Evolutionary conservation across 2,888 invertebrate genomes (phyloP).

Genomic region (Thera britannica): DNA sequence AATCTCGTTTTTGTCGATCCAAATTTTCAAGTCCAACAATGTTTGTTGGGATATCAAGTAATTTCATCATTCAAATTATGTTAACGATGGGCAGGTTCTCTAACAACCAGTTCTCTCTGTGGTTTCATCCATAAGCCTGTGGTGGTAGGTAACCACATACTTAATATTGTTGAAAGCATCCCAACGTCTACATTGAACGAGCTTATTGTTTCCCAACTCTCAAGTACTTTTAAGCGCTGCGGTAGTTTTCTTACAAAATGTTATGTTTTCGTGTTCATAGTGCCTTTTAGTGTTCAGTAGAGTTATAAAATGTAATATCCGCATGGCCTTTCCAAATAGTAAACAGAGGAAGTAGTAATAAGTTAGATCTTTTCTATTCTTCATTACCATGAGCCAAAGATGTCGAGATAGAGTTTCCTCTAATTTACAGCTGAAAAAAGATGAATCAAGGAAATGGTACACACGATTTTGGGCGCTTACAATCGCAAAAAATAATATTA

Average conservation of each 20-base stretch:
- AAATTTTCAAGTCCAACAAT: background rate
- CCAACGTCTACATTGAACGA: slow-evolving; percentile 31
- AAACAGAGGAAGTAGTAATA: no score
- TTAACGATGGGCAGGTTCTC: background rate
- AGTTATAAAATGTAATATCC: no score
- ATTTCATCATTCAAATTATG: background rate
- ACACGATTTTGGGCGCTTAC: no score
- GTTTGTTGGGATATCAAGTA: background rate
- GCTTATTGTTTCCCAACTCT: slow-evolving; percentile 19
- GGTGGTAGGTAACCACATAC: background rate
- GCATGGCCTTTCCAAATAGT: no score
- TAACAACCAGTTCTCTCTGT: background rate
- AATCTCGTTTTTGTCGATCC: no score
- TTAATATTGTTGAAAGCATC: slow-evolving; percentile 19
- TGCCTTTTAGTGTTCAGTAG: background rate
- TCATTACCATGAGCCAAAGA: no score
- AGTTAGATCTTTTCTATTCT: no score
- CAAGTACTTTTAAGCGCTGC: slow-evolving; percentile 5
- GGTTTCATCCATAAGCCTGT: slow-evolving; percentile 3
- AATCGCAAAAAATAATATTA: no score
- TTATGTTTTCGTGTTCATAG: slow-evolving; percentile 9
- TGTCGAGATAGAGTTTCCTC: no score
- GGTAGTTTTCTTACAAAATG: slow-evolving; percentile 13
- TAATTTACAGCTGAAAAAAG: no score
- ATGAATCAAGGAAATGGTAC: no score